Percentiles rank a stretch among this genome's conserved stretches.
phyloP scores from a whole-genome alignment of 2,888 invertebrate species.

The Kuschelorhynchus macadamiae region DNA sequence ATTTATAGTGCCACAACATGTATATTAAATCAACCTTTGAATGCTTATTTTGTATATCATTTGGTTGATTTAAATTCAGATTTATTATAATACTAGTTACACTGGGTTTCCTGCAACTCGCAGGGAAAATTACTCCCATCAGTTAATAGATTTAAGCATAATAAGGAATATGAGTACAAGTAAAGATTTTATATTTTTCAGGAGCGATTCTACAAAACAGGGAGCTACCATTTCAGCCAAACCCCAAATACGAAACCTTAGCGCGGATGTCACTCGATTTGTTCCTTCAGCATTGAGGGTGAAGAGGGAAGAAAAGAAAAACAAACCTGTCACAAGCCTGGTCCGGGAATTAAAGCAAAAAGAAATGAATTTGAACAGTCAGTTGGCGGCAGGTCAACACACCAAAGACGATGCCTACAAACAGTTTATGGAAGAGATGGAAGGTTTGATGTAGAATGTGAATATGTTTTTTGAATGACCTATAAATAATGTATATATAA shows the following conservation, averaged over 20 bases:
- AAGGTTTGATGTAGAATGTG: conserved; percentile 66
- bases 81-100: too few species aligned
- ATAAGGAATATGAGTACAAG: neutral
- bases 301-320: conserved; percentile 87
- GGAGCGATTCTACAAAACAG: conserved; percentile 72
- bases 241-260: conserved; percentile 94
- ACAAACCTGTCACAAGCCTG: conserved; percentile 71
- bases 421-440: conserved; percentile 99
- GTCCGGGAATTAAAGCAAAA: conserved; percentile 72
- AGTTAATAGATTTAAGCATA: too few species aligned
- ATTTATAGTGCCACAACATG: too few species aligned
- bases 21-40: too few species aligned
- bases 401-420: conserved; percentile 98
- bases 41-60: too few species aligned
- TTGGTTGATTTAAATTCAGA: too few species aligned
- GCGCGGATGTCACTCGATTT: conserved; percentile 95
- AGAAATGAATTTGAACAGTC: conserved; percentile 65
- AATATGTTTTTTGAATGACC: too few species aligned
- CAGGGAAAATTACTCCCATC: too few species aligned
- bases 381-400: conserved; percentile 67
- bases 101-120: too few species aligned
- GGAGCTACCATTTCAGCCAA: conserved; percentile 92
- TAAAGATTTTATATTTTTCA: conserved; percentile 16
- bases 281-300: conserved; percentile 94
- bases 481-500: too few species aligned